phyloP scores from a whole-genome alignment of 2,888 invertebrate species.

The Tribolium freemani region DNA sequence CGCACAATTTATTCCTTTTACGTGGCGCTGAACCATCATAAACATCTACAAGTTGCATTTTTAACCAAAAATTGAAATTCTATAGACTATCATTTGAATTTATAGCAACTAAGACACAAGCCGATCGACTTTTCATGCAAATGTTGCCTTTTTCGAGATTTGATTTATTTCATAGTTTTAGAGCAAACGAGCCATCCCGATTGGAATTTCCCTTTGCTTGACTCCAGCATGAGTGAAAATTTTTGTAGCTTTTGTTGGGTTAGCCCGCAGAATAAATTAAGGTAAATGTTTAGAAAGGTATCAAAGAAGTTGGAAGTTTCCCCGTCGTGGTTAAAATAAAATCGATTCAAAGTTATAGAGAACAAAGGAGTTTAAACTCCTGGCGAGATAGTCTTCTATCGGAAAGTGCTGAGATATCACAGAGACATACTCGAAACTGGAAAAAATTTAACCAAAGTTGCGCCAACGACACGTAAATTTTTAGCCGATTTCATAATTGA shows the following conservation, averaged over 20 bases:
- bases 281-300: slow-evolving; percentile 29
- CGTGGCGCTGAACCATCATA: not conserved
- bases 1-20: slow-evolving; percentile 1
- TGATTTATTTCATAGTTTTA: not conserved
- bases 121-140: not conserved
- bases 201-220: not conserved
- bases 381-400: slow-evolving; percentile 22
- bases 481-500: not conserved
- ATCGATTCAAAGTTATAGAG: slow-evolving; percentile 35
- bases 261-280: slow-evolving; percentile 26
- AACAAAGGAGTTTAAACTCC: slow-evolving; percentile 34
- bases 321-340: slow-evolving; percentile 23
- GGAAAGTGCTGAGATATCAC: slow-evolving; percentile 21
- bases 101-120: not conserved
- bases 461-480: not conserved
- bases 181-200: not conserved
- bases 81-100: slow-evolving; percentile 3
- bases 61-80: not conserved
- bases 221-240: not conserved
- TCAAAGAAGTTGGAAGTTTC: slow-evolving; percentile 32
- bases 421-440: not conserved
- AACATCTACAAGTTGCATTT: not conserved
- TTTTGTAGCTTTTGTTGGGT: slow-evolving; percentile 18
- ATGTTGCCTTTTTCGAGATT: not conserved
- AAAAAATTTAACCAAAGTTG: not conserved